Base-by-base conservation (phyloP, 2,797 vertebrate species). In the Acipenser ruthenus region DNA sequence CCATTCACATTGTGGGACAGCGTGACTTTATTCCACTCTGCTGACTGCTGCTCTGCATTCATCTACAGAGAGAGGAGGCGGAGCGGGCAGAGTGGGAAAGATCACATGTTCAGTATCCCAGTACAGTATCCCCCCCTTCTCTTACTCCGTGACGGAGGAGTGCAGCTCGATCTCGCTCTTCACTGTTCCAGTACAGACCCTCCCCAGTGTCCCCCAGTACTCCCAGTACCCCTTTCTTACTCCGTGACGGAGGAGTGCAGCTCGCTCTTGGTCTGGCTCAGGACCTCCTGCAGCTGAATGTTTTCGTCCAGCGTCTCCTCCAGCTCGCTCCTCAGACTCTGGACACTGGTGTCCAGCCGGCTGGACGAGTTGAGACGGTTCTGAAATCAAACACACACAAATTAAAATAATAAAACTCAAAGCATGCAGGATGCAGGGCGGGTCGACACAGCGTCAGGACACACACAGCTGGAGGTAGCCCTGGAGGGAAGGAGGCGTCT, bases 241-340 rank as follows among this genome's bases (percentile, higher is more conserved):
- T 96, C 96, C 13, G 87, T 87, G 61, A 86, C 75, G 6, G 86
- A 88, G 67, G 88, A 86, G 77, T 92, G 91, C 68, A 92, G 83
- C 72, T 97, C 94, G 6, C 74, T 90, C 67, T 75, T 86, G 71
- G 86, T 93, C 77, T 83, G 79, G 72, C 89, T 90, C 79, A 95
- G 85, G 60, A 85, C 82, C 56, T 87, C 89, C 73, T 77, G 86
- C 70, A 98, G 88, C 1, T 80, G 86, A 65, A 83, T 74, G 50
- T 89, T 93, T 75, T 96, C 92, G 66, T 93, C 93, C 60, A 88
- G 75, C 12, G 81, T 88, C 68, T 90, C 88, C 73, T 90, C 90
- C 73, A 95, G 87, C 76, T 87, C 87, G 8, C 76, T 81, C 74
- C 93, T 92, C 78, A 93, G 79, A 6, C 64, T 72, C 10, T 76